Percentiles rank a stretch among this genome's conserved stretches.
Conservation (phyloP, 1,140 invertebrate species). For the Rhyacophila brunnea region DNA sequence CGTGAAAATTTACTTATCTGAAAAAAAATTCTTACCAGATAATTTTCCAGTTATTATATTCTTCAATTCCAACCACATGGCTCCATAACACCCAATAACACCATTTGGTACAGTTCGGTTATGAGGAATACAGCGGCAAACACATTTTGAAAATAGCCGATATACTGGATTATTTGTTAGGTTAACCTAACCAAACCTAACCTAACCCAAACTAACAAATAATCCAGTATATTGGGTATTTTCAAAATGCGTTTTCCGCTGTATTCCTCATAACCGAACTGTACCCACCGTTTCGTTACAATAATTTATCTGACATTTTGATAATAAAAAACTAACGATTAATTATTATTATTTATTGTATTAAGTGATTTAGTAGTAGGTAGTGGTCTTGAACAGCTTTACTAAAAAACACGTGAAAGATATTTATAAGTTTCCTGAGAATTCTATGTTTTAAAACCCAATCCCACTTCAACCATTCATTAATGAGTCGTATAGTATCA, state of each 20-base stretch:
- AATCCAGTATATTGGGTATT: no score
- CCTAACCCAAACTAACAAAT: no score
- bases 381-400: not conserved
- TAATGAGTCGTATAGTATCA: no score
- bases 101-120: no score
- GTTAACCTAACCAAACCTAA: not conserved
- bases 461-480: not conserved
- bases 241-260: no score
- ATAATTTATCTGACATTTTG: not conserved
- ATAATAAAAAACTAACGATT: not conserved
- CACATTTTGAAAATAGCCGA: not conserved
- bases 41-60: not conserved
- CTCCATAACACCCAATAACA: no score
- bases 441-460: not conserved
- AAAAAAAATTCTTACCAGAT: conserved; percentile 26
- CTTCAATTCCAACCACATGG: not conserved
- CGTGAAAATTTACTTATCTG: conserved; percentile 56
- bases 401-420: not conserved
- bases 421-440: not conserved
- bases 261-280: no score
- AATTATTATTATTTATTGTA: not conserved
- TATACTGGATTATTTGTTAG: not conserved
- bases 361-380: not conserved
- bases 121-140: no score
- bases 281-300: not conserved